Evolutionary conservation across 2,888 invertebrate species (phyloP), one percentile per base, ranked within the genome.

Genomic region (Hydraecia micacea): DNA sequence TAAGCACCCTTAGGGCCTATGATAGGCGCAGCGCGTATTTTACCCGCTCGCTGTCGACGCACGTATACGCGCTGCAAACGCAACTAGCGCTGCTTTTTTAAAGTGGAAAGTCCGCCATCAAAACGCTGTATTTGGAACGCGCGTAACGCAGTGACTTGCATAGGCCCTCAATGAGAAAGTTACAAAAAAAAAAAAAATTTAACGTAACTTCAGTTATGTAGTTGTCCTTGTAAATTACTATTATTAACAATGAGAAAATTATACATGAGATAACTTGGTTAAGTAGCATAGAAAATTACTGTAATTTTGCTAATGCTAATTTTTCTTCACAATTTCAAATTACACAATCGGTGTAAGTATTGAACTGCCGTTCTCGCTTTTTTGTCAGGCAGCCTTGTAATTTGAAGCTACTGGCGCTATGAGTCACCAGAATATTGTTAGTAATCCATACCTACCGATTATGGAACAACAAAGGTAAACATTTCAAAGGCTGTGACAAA

Each of bases 371-470:
- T 36, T 36, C 36, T 36, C 28, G 18, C 11, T 21, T 60, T 71
- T 42, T 75, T n/a, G 15, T 75, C 52, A 28, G 15, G 28, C 42
- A 21, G 21, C 66, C 66, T 75, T 71, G 76, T 39, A 55, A 62
- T 36, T 55, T n/a, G n/a, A 62, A 52, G 25, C 25, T n/a, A 49
- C 39, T 70, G 60, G n/a, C 39, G 25, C 25, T 49, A 28, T 66
- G 52, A 75, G 5, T 80, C 70, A 75, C 15, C 3, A 42, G 21
- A 58, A 65, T 58, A 74, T 66, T 15, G 63, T 76, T 80, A 32
- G n/a, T 15, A n/a, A 39, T 25, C 11, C 5, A n/a, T 55, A 63
- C 15, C n/a, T 42, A 65, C 7, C 11, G 6, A 77, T 46, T 65
- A 55, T 7, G 28, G 25, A 46, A 65, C 1, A 46, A n/a, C 13